Percentiles rank a stretch among this genome's conserved stretches.
These are phyloP conservation scores for Hippocampus abdominalis DNA, from an alignment of 2,113 vertebrate species.

Conservation along the genomic window DNA sequence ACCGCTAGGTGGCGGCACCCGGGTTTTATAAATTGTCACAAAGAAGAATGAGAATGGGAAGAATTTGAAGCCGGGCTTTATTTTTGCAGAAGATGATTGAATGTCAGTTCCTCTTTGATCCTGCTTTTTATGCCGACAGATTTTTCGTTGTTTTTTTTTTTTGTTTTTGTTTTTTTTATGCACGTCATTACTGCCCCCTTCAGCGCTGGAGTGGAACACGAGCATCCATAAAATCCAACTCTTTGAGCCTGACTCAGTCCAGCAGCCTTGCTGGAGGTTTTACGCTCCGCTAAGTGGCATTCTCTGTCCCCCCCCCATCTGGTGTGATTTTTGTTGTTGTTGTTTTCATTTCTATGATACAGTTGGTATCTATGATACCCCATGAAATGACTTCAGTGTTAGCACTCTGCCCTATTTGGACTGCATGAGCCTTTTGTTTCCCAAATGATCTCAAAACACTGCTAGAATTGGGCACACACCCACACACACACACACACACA, in stretches of 20 bases:
- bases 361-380: neutral
- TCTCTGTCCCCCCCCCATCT: neutral
- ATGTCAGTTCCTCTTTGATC: too few relatives aligned
- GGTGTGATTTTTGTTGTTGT: neutral
- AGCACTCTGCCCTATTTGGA: neutral
- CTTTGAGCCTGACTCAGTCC: neutral
- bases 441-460: constrained; percentile 62
- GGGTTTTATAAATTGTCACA: too few relatives aligned
- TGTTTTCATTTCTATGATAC: neutral
- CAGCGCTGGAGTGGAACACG: neutral
- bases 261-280: neutral
- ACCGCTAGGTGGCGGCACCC: too few relatives aligned
- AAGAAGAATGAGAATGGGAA: too few relatives aligned
- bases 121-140: too few relatives aligned
- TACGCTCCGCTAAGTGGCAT: neutral
- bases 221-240: neutral
- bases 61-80: too few relatives aligned
- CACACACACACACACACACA: constrained; percentile 5
- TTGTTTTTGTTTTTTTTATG: too few relatives aligned
- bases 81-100: too few relatives aligned
- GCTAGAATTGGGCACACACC: constrained; percentile 46
- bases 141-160: too few relatives aligned
- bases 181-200: neutral
- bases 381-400: neutral
- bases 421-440: constrained; percentile 59